These are phyloP conservation scores for Agapornis canus DNA, from an alignment of 2,797 vertebrate genomes.

Conservation along the genomic window DNA sequence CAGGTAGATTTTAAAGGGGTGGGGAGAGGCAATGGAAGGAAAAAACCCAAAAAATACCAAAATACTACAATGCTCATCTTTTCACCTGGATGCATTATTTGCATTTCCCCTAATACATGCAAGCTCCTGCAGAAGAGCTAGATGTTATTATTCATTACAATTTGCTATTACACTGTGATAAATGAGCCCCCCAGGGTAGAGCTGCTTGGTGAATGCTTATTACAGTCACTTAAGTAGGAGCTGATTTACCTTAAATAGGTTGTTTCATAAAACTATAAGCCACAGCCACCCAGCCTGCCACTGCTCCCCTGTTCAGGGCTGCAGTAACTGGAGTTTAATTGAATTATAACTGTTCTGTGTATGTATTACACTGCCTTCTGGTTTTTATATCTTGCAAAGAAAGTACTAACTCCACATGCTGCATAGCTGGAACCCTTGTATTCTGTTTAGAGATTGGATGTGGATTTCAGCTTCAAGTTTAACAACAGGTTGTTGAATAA, in stretches of 20 bases:
- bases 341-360: constrained; percentile 87
- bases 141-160: constrained; percentile 93
- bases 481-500: background rate
- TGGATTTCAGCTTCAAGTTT: constrained; percentile 39
- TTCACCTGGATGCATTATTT: constrained; percentile 36
- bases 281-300: constrained; percentile 82
- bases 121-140: constrained; percentile 66
- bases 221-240: constrained; percentile 93
- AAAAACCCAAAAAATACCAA: background rate
- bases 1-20: background rate
- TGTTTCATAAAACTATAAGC: constrained; percentile 85
- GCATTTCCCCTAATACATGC: constrained; percentile 61
- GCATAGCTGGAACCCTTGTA: background rate
- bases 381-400: constrained; percentile 83
- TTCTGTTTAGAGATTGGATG: constrained; percentile 50
- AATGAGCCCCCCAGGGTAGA: constrained; percentile 89
- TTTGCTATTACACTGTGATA: constrained; percentile 93
- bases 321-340: constrained; percentile 87
- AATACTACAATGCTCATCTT: background rate
- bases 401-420: constrained; percentile 74
- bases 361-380: constrained; percentile 82
- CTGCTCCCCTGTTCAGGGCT: constrained; percentile 79
- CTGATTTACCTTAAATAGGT: constrained; percentile 95
- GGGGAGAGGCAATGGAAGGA: background rate
- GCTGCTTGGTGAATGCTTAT: constrained; percentile 86